These are phyloP conservation scores for Cyprichromis sp. DNA, from an alignment of 2,113 vertebrate genomes.

Conservation along the genomic window DNA sequence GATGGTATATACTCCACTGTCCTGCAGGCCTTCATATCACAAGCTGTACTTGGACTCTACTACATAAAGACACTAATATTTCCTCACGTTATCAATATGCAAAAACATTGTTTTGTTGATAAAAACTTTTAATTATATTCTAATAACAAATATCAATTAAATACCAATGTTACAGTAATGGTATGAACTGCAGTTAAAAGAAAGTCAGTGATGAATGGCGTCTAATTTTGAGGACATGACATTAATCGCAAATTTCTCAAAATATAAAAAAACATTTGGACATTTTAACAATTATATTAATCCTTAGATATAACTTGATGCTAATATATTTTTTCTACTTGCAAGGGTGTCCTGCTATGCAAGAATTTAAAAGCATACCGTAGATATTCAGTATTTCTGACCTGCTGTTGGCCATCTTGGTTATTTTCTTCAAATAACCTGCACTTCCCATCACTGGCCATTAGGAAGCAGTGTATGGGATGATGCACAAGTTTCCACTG, in stretches of 20 bases:
- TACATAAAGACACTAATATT: not conserved
- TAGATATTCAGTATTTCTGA: not conserved
- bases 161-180: not conserved
- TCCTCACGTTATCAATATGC: not conserved
- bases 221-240: not conserved
- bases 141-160: not conserved
- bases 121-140: not conserved
- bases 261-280: not conserved
- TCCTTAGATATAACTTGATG: not conserved
- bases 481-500: not conserved
- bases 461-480: fast-evolving
- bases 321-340: not conserved
- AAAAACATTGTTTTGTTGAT: not conserved
- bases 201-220: fast-evolving
- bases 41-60: not conserved
- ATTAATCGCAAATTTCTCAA: not conserved
- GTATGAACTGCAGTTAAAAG: not conserved
- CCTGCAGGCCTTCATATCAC: not conserved
- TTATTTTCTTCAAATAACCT: not conserved
- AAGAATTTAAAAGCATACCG: not conserved
- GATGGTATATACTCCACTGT: not conserved
- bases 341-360: not conserved
- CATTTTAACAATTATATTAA: not conserved
- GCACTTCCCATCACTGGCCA: not conserved
- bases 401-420: not conserved